Evolutionary conservation across 2,888 invertebrate genomes (phyloP).

Genomic region (Pristionchus mayeri): DNA sequence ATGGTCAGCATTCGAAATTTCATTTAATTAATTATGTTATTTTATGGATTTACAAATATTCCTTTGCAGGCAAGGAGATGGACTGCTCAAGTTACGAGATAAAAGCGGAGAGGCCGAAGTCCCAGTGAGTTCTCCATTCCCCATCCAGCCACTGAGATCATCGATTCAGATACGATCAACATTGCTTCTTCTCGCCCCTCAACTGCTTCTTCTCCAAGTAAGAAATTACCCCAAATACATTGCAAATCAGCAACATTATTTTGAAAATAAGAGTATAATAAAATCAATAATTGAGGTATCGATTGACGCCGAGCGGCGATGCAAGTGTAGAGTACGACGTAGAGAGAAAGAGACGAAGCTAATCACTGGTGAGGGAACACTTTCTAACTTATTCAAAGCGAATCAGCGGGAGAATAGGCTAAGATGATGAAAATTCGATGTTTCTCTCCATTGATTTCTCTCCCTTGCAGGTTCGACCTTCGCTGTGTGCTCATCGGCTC

Average conservation of each 20-base stretch:
- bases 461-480: background rate
- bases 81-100: background rate
- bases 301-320: background rate
- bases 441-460: background rate
- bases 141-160: background rate
- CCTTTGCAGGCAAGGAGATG: slow-evolving; percentile 32
- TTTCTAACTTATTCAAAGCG: background rate
- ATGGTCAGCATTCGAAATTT: slow-evolving; percentile 12
- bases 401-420: too few species aligned
- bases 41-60: background rate
- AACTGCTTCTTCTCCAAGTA: slow-evolving; percentile 49
- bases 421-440: background rate
- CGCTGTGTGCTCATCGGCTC: slow-evolving; percentile 18
- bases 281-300: background rate
- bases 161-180: slow-evolving; percentile 34
- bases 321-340: slow-evolving; percentile 7
- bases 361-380: slow-evolving; percentile 18
- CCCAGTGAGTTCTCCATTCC: background rate
- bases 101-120: background rate
- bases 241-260: too few species aligned
- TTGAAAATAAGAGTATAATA: too few species aligned
- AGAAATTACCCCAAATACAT: background rate
- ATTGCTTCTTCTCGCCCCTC: slow-evolving; percentile 48
- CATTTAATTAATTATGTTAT: background rate
- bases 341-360: slow-evolving; percentile 14